These are phyloP conservation scores for Spheniscus humboldti DNA, from an alignment of 2,797 vertebrate species.

Conservation along the genomic window DNA sequence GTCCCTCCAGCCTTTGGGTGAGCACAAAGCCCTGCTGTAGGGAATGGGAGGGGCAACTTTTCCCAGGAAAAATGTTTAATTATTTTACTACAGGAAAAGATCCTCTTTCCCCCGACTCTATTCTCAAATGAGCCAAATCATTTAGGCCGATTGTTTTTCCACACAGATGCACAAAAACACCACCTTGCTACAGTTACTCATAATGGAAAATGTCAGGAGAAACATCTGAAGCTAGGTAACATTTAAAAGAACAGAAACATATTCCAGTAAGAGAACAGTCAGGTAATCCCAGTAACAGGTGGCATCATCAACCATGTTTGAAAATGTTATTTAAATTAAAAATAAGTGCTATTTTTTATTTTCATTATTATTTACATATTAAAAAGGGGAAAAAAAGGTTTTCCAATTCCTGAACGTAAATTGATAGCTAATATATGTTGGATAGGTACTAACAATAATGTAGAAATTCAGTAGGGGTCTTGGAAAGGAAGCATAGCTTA, in stretches of 20 bases:
- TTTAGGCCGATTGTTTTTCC: background rate
- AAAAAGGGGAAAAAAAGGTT: accelerated
- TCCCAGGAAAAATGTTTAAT: background rate
- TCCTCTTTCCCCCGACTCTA: background rate
- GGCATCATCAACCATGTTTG: background rate
- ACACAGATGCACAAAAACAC: background rate
- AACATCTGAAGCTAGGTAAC: background rate
- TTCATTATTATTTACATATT: background rate
- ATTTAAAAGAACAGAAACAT: background rate
- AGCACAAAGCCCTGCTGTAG: accelerated
- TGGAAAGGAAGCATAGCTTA: background rate
- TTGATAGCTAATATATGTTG: background rate
- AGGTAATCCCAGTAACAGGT: background rate
- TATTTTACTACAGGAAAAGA: background rate
- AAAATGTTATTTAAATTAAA: background rate
- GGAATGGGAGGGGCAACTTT: background rate
- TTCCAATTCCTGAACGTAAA: background rate
- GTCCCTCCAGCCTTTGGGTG: background rate
- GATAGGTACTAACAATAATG: background rate
- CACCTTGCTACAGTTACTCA: background rate
- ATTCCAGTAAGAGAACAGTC: background rate
- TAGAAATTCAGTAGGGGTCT: background rate
- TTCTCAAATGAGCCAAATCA: background rate
- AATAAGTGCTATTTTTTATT: background rate
- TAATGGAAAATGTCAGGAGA: background rate